A percentile compares a stretch with the other conserved stretches of the same genome.
Conservation (phyloP, 2,888 invertebrate species). For the Danaus chrysippus region DNA sequence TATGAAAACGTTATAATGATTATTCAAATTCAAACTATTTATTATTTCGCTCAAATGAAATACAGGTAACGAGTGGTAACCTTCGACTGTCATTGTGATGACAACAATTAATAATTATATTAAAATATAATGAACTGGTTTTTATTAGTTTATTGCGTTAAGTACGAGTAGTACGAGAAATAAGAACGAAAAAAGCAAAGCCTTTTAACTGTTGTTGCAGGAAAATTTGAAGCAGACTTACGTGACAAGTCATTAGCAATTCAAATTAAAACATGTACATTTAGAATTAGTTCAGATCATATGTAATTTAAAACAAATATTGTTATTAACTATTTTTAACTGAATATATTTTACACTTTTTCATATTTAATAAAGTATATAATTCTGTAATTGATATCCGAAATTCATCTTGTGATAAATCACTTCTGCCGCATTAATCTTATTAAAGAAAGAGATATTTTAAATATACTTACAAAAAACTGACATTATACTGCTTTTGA, state of each 20-base stretch:
- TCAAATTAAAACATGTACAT: too few species aligned
- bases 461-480: too few species aligned
- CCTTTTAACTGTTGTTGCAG: conserved; percentile 18
- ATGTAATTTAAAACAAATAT: too few species aligned
- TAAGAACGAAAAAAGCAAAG: conserved; percentile 15
- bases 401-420: too few species aligned
- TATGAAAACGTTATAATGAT: conserved; percentile 25
- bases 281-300: too few species aligned
- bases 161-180: conserved; percentile 7
- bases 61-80: not conserved
- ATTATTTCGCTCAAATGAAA: conserved; percentile 16
- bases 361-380: too few species aligned
- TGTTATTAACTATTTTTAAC: too few species aligned
- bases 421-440: too few species aligned
- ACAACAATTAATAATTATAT: not conserved
- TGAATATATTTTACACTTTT: too few species aligned
- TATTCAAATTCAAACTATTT: conserved; percentile 23
- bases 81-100: not conserved
- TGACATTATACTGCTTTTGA: too few species aligned
- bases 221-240: conserved; percentile 7
- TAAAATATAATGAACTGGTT: not conserved
- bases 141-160: not conserved
- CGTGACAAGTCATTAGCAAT: not conserved
- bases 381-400: too few species aligned
- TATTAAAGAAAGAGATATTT: too few species aligned